Conservation (phyloP, 2,797 vertebrate species). For the Onychomys torridus region DNA sequence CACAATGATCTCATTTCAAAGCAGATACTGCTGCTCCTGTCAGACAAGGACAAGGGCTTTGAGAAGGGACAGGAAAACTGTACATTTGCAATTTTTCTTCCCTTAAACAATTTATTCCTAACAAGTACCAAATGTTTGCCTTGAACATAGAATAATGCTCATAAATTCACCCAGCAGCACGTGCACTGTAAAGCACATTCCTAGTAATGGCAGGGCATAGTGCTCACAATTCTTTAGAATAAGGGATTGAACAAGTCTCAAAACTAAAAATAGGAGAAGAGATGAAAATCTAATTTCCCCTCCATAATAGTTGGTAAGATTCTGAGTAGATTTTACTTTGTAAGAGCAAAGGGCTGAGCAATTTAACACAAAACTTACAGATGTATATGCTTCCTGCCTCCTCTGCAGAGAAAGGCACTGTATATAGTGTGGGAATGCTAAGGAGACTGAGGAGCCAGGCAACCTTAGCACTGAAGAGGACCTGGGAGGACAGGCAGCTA, state of each 20-base stretch:
- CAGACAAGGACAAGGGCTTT: conserved; percentile 39
- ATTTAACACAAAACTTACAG: not conserved
- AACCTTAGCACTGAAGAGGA: not conserved
- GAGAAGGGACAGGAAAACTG: not conserved
- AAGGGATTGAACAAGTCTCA: conserved; percentile 67
- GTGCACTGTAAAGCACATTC: conserved; percentile 68
- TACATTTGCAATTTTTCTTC: conserved; percentile 58
- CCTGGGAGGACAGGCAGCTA: not conserved
- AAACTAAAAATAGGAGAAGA: conserved; percentile 71
- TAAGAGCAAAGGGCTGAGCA: not conserved
- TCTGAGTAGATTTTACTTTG: not conserved
- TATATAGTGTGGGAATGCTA: not conserved
- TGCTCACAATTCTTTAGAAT: conserved; percentile 42
- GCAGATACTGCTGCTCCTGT: conserved; percentile 4
- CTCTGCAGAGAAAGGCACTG: not conserved
- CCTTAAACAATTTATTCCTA: conserved; percentile 62
- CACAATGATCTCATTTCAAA: conserved; percentile 8
- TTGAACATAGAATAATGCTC: conserved; percentile 76
- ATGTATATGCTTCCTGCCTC: not conserved
- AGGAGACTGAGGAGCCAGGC: not conserved
- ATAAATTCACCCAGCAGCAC: conserved; percentile 46
- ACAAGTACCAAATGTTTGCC: conserved; percentile 50
- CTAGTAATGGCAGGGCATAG: conserved; percentile 51
- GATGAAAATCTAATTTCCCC: conserved; percentile 44
- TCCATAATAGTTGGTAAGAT: conserved; percentile 1